Evolutionary conservation across 2,888 invertebrate species (phyloP).

Genomic region (Siphonodentalium dalli): DNA sequence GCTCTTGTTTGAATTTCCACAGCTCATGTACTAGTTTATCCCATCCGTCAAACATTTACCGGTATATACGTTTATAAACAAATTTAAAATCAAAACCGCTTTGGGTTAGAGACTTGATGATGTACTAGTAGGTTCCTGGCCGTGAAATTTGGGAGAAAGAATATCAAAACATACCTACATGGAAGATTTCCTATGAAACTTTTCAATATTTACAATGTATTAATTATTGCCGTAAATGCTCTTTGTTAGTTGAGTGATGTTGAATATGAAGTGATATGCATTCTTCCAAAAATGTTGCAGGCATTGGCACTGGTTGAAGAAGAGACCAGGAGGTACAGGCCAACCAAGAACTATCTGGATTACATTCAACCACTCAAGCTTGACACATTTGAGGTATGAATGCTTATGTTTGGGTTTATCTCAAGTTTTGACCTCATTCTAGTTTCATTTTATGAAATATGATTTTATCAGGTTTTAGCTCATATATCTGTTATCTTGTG

Average conservation of each 20-base stretch:
- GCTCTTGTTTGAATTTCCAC: too few species aligned
- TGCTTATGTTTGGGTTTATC: not conserved
- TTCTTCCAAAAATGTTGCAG: conserved; percentile 62
- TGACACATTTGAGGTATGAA: conserved; percentile 78
- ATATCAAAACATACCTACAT: too few species aligned
- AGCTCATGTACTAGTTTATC: too few species aligned
- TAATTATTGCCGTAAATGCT: too few species aligned
- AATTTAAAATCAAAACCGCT: too few species aligned
- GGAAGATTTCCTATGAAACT: too few species aligned
- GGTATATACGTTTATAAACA: too few species aligned
- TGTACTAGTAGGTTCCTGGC: too few species aligned
- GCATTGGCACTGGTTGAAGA: conserved; percentile 97
- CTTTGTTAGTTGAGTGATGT: conserved; percentile 36
- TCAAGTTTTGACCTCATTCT: not conserved
- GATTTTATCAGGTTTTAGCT: not conserved
- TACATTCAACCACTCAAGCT: conserved; percentile 80
- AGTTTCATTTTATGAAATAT: not conserved
- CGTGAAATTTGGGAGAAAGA: too few species aligned
- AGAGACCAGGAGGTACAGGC: conserved; percentile 93
- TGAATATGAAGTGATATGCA: not conserved
- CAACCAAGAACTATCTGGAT: conserved; percentile 97
- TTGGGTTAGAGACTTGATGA: too few species aligned
- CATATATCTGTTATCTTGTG: not conserved
- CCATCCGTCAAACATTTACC: too few species aligned
- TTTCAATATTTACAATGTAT: too few species aligned